Evolutionary conservation across 2,888 invertebrate species (phyloP), one percentile per base, ranked within the genome.

Genomic region (Cephonodes hylas): DNA sequence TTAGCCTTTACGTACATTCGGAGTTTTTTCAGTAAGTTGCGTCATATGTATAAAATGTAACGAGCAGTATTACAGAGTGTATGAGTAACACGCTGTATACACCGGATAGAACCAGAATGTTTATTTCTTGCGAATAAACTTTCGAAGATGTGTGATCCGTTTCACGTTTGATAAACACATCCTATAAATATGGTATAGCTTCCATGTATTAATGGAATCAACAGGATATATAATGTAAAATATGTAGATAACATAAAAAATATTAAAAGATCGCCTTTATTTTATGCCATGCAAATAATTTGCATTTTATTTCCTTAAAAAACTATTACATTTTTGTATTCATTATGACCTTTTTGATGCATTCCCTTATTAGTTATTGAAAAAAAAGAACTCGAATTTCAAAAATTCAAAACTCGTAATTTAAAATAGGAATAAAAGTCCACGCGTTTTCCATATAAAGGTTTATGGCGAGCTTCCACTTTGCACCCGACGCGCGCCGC

Each of bases 401-500:
- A 2, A 38, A 38, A 20, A 10, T 3, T 7, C 5, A 23, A n/a
- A 10, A n/a, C n/a, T n/a, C 25, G 0, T 53, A n/a, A 46, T 1
- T 4, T 53, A 0, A 2, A 27, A 15, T 18, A 15, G 18, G 2
- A n/a, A 3, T 31, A 8, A 31, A 53, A 31, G 8, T 18, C 18
- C 18, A 4, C 15, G 18, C 18, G 18, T 18, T 53, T 42, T 59
- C 77, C 72, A 58, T 75, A 67, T 44, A 75, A 64, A 76, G 78
- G 59, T 68, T 68, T 73, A 75, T 68, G 72, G 73, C 70, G 73
- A 72, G 71, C 64, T 66, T 69, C 65, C 65, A 69, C 67, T 65
- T 62, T 69, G 63, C 69, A 71, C 74, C 66, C 69, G 63, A 66
- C 64, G 65, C 67, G 67, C 66, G 61, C 63, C 67, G 69, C 76